These are phyloP conservation scores for Euphydryas editha DNA, from an alignment of 2,888 invertebrate genomes.

Conservation along the genomic window DNA sequence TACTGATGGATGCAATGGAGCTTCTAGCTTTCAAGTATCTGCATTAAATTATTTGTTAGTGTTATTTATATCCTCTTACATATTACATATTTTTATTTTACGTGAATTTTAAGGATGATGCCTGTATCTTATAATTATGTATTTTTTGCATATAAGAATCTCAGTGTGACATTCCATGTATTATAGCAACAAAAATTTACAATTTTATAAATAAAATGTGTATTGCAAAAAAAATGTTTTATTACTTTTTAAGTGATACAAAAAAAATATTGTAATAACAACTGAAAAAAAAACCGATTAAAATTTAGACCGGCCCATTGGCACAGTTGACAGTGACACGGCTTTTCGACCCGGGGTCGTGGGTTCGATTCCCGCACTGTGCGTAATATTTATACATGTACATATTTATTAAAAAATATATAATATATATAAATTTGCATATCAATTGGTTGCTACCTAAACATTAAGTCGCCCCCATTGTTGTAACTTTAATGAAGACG, in stretches of 20 bases:
- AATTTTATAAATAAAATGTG: neutral
- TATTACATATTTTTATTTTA: constrained; percentile 14
- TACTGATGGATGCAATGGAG: constrained; percentile 92
- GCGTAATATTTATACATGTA: no score
- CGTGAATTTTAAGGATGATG: neutral
- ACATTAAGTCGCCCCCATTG: no score
- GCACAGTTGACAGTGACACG: no score
- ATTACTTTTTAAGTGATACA: neutral
- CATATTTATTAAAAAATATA: no score
- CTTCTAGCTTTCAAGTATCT: constrained; percentile 57
- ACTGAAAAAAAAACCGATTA: no score
- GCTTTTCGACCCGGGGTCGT: no score
- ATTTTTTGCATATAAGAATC: constrained; percentile 4
- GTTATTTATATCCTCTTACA: constrained; percentile 21
- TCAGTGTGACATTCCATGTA: constrained; percentile 20
- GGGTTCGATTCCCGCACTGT: no score
- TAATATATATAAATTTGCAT: no score
- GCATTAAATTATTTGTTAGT: constrained; percentile 39
- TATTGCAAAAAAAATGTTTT: neutral
- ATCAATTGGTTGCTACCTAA: no score
- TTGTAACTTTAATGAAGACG: no score
- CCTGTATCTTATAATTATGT: no score
- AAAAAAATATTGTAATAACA: neutral
- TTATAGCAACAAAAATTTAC: constrained; percentile 5
- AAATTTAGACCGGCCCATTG: no score